Evolutionary conservation across 2,888 invertebrate genomes (phyloP), one percentile per base, ranked within the genome.

Genomic region (Anthrax anthrax): DNA sequence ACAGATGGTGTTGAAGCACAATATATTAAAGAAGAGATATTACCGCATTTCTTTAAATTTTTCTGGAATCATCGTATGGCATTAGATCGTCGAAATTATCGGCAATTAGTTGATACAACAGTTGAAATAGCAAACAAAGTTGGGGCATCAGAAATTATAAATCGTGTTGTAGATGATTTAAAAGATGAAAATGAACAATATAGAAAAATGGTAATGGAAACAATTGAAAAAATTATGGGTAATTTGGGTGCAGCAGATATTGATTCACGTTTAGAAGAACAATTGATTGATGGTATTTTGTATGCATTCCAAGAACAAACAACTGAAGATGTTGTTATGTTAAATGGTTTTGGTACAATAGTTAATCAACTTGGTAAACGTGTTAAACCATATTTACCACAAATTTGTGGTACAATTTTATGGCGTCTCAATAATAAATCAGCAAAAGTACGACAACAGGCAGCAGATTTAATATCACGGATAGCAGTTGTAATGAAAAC

Each of bases 51-150:
- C 71, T 97, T 97, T 72, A 95, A 94, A 69, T 92, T 96, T 69
- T 99, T 99, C 71, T 99, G 98, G 98, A 99, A 98, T 65, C 98
- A 98, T 64, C 80, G 98, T 53, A 99, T 99, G 98, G 98, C 98
- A 2, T 72, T 98, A 50, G 98, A 99, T 69, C 77, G 97, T 43
- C 78, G 98, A 51, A 99, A 99, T 68, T 98, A 99, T 64, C 76
- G 95, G 54, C 95, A 95, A 73, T 75, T 99, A 46, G 98, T 99
- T 0, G 98, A 99, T 63, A 99, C 98, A 0, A 99, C 98, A 0
- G 98, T 99, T 1, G 98, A 99, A 73, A 99, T 99, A 52, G 98
- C 98, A 9, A 97, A 97, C 66, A 99, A 99, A 75, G 96, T 97
- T 45, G 98, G 98, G n/a, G 91, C 96, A 5, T 94, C 96, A 0